Conservation (phyloP, 2,113 vertebrate genomes). For the Podilymbus podiceps region DNA sequence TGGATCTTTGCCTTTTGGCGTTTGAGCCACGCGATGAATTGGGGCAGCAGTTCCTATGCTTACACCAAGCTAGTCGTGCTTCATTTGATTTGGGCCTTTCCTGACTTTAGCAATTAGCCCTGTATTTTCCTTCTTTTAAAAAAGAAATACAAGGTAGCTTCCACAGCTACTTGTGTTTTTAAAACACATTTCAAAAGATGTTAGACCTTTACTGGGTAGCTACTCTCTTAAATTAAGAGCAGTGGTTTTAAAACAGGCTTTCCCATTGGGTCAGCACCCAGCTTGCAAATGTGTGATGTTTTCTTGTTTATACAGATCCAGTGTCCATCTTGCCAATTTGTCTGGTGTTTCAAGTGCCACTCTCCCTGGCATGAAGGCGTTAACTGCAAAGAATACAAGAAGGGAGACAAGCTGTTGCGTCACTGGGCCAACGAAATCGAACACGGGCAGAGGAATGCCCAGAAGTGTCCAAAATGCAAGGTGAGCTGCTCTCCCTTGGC, state of each 20-base stretch:
- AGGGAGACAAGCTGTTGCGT: conserved; percentile 93
- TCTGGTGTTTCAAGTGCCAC: conserved; percentile 99
- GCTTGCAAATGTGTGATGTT: not conserved
- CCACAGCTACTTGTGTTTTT: not conserved
- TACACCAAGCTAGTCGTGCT: not conserved
- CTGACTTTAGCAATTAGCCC: not conserved
- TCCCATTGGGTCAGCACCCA: not conserved
- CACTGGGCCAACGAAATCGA: conserved; percentile 95
- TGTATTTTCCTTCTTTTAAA: not conserved
- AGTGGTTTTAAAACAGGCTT: not conserved
- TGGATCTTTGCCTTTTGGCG: not conserved
- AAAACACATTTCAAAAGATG: not conserved
- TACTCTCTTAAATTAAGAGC: not conserved
- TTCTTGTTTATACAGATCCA: conserved; percentile 81
- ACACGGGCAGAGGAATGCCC: conserved; percentile 97
- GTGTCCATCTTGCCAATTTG: conserved; percentile 92
- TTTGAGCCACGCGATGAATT: not conserved
- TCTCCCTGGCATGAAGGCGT: conserved; percentile 96
- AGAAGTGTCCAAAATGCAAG: conserved; percentile 98
- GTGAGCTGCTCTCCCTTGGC: conserved; percentile 68
- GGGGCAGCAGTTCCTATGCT: not conserved
- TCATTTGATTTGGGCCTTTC: not conserved
- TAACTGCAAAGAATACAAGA: conserved; percentile 95
- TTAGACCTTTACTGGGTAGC: not conserved
- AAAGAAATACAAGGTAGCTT: not conserved